These are phyloP conservation scores for Catharus minimus DNA, from an alignment of 2,113 vertebrate species.

Conservation along the genomic window DNA sequence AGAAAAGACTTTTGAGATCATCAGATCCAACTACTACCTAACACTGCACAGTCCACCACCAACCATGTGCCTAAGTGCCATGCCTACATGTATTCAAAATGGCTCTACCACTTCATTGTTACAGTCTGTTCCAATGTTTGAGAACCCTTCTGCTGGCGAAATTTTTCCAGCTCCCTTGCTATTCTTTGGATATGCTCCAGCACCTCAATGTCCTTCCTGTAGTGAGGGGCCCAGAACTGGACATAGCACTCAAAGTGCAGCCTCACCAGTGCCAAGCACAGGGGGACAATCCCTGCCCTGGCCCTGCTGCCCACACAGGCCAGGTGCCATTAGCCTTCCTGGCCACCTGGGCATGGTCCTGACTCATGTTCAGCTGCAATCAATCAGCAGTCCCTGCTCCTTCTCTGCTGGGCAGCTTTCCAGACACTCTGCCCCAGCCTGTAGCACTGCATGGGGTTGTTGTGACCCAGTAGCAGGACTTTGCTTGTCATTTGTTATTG, in stretches of 20 bases:
- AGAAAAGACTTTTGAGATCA: background rate
- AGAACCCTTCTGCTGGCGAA: rapidly evolving
- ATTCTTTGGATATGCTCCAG: rapidly evolving
- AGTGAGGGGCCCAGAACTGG: too few relatives aligned
- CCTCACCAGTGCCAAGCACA: rapidly evolving
- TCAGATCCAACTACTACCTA: rapidly evolving
- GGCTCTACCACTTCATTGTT: background rate
- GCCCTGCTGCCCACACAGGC: background rate
- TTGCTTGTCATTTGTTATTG: background rate
- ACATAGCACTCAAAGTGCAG: rapidly evolving
- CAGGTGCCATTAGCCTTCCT: background rate
- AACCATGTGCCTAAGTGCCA: rapidly evolving
- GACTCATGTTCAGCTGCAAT: background rate
- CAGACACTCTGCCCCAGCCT: background rate
- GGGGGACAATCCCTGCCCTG: rapidly evolving
- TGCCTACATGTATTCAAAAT: rapidly evolving
- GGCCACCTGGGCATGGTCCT: background rate
- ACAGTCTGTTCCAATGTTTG: background rate
- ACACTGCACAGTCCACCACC: background rate
- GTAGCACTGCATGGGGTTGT: background rate
- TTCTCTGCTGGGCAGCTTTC: background rate
- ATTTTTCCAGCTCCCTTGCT: background rate
- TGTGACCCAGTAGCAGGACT: background rate
- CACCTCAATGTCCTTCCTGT: background rate
- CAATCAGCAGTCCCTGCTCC: background rate